Base-by-base conservation (phyloP, 1,140 invertebrate genomes). In the Ostrea edulis region DNA sequence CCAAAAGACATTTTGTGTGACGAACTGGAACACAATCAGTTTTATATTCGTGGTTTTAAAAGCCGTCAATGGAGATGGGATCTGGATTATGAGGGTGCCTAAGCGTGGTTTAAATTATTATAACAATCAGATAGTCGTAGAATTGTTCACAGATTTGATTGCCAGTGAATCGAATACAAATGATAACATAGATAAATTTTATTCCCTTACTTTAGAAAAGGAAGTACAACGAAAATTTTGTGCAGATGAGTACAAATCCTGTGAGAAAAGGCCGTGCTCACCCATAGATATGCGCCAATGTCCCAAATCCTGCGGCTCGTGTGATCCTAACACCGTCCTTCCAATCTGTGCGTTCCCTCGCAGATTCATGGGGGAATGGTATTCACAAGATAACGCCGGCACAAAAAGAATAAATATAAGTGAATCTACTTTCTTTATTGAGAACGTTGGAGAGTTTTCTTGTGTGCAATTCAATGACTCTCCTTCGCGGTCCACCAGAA, bases 181-280 rank as follows among this genome's bases (percentile, higher is more conserved):
- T 0, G 62, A 82, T 8, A 35, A 81, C 2, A 85, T 83, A 20
- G 68, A 88, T 2, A 86, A 88, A 52, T 92, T 85, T 55, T 84
- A 91, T 17, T 89, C 85, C 29, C 62, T 92, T 35, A 82, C 88
- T 12, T 89, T 93, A 11, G 82, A 91, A 65, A 87, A 82, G 71
- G 81, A 86, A 25, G 83, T 90, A 7, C 88, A 89, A 65, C 83
- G 54, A 9, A 82, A 86, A 0, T 35, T 92, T 25, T 93, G 92
- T 53, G 90, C 89, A 22, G 92, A 93, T 82, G 92, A 93, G 82
- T 93, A 93, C 84, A 55, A 86, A 9, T 85, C 91, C 53, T 93
- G 92, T 82, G 62, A 83, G 8, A 65, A 85, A 20, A 89, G 89
- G 35, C 51, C 77, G 14, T 93, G 92, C 82, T 90, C 87, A 22